phyloP scores from a whole-genome alignment of 2,113 vertebrate species.

The Megatriorchis doriae region DNA sequence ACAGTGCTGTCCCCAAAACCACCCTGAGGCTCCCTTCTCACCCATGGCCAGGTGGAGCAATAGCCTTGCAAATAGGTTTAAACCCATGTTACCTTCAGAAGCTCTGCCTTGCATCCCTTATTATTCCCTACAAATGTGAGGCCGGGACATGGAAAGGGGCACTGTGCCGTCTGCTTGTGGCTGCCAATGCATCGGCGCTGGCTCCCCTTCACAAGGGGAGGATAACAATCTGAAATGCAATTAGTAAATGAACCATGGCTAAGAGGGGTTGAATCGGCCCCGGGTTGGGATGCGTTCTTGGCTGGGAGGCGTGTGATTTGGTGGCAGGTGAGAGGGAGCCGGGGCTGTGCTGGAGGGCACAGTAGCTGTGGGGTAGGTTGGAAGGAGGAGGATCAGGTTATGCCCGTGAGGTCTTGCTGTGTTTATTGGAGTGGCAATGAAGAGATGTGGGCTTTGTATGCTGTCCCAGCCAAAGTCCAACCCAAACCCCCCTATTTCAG shows the following conservation, averaged over 20 bases:
- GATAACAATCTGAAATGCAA: neutral
- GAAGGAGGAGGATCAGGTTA: neutral
- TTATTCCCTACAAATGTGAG: accelerated
- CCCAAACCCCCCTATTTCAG: too few relatives aligned
- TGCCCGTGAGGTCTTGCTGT: neutral
- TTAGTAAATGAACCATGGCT: neutral
- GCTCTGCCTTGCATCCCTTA: neutral
- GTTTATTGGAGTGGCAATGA: neutral
- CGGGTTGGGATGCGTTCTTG: accelerated
- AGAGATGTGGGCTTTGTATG: neutral
- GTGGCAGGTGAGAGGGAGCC: accelerated
- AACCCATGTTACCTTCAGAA: neutral
- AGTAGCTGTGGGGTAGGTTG: neutral
- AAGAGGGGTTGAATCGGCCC: neutral
- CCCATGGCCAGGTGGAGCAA: neutral
- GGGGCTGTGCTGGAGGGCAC: accelerated
- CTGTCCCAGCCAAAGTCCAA: too few relatives aligned
- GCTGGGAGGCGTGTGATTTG: accelerated
- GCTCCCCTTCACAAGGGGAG: neutral
- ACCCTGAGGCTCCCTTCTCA: neutral
- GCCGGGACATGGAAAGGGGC: neutral
- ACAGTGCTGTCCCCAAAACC: neutral
- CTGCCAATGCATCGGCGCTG: accelerated
- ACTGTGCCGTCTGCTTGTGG: accelerated
- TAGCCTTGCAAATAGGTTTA: neutral